Evolutionary conservation across 2,888 invertebrate species (phyloP), one percentile per base, ranked within the genome.

Genomic region (Iselma pallidipennis): DNA sequence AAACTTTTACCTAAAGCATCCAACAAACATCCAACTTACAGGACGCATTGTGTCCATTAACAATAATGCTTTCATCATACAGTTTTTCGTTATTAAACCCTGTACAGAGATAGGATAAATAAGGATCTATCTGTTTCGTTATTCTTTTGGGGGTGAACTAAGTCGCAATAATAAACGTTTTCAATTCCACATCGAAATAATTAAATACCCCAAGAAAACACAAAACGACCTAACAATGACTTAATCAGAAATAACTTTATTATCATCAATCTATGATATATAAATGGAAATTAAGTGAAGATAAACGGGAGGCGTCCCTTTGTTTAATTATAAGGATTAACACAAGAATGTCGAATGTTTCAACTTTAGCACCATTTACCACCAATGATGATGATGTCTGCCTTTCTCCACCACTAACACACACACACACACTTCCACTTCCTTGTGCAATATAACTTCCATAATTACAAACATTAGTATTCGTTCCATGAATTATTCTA

Each of bases 401-500:
- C n/a, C n/a, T n/a, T n/a, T n/a, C n/a, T n/a, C n/a, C n/a, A n/a
- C n/a, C n/a, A n/a, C n/a, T n/a, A n/a, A n/a, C n/a, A 10, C 16
- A 16, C 7, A 33, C 12, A 33, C 12, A 37, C 16, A 16, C 16
- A 37, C 7, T 37, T 16, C 37, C n/a, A 6, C 16, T 37, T 5
- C 42, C 19, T 42, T 21, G 21, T 42, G 19, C 19, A 42, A 42
- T 42, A 42, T 42, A 42, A 42, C 19, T 19, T 42, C 21, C 19
- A 42, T 42, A 42, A 42, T 42, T 42, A 42, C 21, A 42, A 10
- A 21, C 31, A 56, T 56, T 56, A 50, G 51, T 37, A 57, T 37
- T 57, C 51, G 48, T 51, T 23, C 14, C 25, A 26, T 49, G 37
- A 57, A 57, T 57, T 51, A 57, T 57, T 57, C 57, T 42, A 56